Evolutionary conservation across 2,797 vertebrate genomes (phyloP).

Genomic region (Microchirus variegatus): DNA sequence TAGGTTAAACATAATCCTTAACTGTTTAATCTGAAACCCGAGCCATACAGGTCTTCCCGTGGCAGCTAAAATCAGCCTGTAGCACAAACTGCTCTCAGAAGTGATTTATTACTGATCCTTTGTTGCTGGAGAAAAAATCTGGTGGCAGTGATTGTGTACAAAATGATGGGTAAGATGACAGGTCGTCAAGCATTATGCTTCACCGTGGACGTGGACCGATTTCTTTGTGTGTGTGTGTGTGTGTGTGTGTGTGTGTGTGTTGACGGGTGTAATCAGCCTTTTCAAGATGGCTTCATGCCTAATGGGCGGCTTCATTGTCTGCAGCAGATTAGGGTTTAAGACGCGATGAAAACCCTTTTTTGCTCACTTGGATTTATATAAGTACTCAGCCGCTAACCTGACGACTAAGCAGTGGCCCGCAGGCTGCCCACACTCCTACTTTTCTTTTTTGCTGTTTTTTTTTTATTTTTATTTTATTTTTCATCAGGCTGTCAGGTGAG

Average conservation of each 20-base stretch:
- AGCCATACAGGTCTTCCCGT: constrained; percentile 40
- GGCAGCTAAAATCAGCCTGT: constrained; percentile 40
- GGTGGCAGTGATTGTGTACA: constrained; percentile 15
- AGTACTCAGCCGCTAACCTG: constrained; percentile 27
- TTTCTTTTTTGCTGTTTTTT: constrained; percentile 28
- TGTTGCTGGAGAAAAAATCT: constrained; percentile 31
- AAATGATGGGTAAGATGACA: constrained; percentile 49
- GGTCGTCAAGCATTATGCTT: constrained; percentile 44
- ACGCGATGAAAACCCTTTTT: constrained; percentile 65
- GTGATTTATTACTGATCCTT: constrained; percentile 47
- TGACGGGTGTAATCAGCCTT: constrained; percentile 61
- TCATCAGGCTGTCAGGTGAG: constrained; percentile 77
- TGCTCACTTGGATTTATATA: constrained; percentile 59
- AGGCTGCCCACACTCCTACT: constrained; percentile 42
- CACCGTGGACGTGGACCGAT: constrained; percentile 16
- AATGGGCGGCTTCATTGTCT: constrained; percentile 68
- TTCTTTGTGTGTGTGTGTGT: constrained; percentile 16
- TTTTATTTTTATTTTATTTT: constrained; percentile 54
- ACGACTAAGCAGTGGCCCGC: constrained; percentile 23
- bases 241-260: constrained; percentile 29
- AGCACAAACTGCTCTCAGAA: constrained; percentile 48
- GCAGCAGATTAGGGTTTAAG: constrained; percentile 60
- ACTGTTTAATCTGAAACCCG: constrained; percentile 64
- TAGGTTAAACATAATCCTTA: constrained; percentile 46
- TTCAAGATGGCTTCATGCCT: constrained; percentile 52